These are phyloP conservation scores for Oncorhynchus mykiss DNA, from an alignment of 2,113 vertebrate genomes.

Conservation along the genomic window DNA sequence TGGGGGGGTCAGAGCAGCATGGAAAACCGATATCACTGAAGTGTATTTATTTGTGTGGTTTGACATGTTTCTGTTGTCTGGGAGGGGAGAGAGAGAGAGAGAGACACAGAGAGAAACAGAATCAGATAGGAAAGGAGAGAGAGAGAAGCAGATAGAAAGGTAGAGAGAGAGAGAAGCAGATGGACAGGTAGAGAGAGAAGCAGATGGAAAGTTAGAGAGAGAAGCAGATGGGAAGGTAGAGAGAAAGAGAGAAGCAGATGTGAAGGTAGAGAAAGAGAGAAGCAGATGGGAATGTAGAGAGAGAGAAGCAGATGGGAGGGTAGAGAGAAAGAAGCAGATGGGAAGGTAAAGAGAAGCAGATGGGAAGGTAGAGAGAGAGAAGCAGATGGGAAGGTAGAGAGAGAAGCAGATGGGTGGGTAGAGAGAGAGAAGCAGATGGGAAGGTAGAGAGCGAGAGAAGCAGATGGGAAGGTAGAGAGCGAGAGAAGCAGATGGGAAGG, in stretches of 20 bases:
- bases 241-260: background rate
- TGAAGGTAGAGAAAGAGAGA: background rate
- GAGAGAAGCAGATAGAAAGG: conserved; percentile 20
- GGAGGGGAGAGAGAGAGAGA: background rate
- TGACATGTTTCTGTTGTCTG: no score
- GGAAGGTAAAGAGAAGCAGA: background rate
- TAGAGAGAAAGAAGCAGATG: background rate
- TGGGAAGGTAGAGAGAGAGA: conserved; percentile 6
- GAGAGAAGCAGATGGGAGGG: background rate
- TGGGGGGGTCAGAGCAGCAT: no score
- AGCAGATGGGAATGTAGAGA: background rate
- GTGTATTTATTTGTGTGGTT: no score
- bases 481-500: background rate
- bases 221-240: background rate
- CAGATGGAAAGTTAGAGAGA: conserved; percentile 4
- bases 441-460: no score
- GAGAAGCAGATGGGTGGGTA: background rate
- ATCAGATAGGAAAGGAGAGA: conserved; percentile 2
- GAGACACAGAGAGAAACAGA: background rate
- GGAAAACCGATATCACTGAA: no score
- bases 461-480: background rate
- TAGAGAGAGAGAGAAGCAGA: conserved; percentile 15
- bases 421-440: conserved; percentile 3
- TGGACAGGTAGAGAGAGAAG: background rate
- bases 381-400: conserved; percentile 19